Evolutionary conservation across 2,113 vertebrate species (phyloP).

Genomic region (Pygoscelis adeliae): DNA sequence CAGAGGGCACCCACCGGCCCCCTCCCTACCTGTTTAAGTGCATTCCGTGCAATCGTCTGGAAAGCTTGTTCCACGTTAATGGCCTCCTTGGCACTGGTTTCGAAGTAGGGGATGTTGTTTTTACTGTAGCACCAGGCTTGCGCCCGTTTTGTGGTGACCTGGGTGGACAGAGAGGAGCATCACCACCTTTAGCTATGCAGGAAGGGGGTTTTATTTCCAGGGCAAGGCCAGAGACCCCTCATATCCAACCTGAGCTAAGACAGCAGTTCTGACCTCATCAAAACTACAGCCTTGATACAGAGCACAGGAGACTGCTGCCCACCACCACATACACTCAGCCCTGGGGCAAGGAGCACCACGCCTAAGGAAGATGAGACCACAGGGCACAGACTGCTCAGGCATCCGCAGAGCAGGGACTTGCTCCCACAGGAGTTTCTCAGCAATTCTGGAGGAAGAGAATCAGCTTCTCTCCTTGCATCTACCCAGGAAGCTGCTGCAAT

Average conservation of each 20-base stretch:
- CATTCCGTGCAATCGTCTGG: conserved; percentile 98
- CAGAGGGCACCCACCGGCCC: background rate
- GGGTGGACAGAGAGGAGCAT: background rate
- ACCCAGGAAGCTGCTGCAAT: background rate
- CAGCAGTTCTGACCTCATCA: background rate
- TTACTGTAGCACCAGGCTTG: conserved; percentile 99
- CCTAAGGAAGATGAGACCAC: background rate
- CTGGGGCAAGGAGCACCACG: background rate
- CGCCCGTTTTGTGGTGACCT: conserved; percentile 97
- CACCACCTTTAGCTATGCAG: background rate
- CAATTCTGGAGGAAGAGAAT: background rate
- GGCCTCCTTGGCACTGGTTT: conserved; percentile 99
- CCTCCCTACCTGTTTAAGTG: conserved; percentile 92
- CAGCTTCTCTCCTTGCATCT: background rate
- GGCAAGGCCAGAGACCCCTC: background rate
- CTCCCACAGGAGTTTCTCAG: background rate
- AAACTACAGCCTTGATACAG: background rate
- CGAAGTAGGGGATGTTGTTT: conserved; percentile 99
- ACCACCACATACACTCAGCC: background rate
- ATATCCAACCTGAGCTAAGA: background rate
- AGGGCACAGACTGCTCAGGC: background rate
- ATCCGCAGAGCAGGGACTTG: background rate
- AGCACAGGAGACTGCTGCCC: background rate
- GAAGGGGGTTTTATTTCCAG: background rate
- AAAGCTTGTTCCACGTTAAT: conserved; percentile 99